phyloP scores from a whole-genome alignment of 2,888 invertebrate genomes.

The Helleia helle region DNA sequence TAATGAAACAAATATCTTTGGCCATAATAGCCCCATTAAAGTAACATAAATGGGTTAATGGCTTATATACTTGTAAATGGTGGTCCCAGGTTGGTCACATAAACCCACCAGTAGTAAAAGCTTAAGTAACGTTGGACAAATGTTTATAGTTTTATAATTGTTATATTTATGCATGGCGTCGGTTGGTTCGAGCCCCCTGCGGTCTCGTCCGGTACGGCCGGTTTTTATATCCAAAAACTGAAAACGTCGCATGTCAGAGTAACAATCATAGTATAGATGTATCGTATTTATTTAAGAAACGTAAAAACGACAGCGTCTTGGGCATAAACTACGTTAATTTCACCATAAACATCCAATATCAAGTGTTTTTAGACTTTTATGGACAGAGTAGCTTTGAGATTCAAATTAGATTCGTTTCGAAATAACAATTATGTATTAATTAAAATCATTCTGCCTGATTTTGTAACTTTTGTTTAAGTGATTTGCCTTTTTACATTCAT shows the following conservation, averaged over 20 bases:
- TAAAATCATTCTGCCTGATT: no score
- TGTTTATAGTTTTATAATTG: slow-evolving; percentile 40
- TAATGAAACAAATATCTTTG: no score
- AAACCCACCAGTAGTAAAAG: not conserved
- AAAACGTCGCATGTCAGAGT: not conserved
- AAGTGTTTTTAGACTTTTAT: slow-evolving; percentile 1
- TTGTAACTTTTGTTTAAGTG: no score
- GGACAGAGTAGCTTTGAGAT: not conserved
- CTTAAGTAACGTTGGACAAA: slow-evolving; percentile 19
- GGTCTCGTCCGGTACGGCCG: slow-evolving; percentile 41
- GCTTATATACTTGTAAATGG: no score
- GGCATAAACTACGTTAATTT: slow-evolving; percentile 3
- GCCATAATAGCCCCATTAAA: no score
- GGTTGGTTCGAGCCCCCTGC: slow-evolving; percentile 42
- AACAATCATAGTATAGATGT: not conserved
- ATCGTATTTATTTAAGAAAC: slow-evolving; percentile 7
- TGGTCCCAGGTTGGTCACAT: not conserved
- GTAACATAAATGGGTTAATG: no score
- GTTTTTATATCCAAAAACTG: slow-evolving; percentile 50
- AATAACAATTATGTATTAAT: no score
- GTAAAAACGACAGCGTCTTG: not conserved
- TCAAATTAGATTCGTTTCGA: no score
- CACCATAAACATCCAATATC: not conserved
- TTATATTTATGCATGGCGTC: slow-evolving; percentile 49
- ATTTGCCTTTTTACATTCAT: no score